Evolutionary conservation across 2,797 vertebrate species (phyloP), one percentile per base, ranked within the genome.

Genomic region (Merluccius polli): DNA sequence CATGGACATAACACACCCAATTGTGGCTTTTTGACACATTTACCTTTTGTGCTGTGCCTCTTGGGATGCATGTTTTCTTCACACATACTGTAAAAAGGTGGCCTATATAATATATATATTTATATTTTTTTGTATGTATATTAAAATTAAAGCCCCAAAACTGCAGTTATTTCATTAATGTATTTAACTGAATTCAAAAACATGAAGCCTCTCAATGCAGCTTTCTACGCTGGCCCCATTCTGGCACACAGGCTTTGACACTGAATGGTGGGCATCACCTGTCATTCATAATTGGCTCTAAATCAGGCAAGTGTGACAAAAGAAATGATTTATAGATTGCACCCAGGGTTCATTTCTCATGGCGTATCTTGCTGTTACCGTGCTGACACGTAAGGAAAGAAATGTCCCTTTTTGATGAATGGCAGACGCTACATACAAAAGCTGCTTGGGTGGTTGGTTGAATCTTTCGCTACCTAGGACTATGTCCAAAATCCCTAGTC

Each of bases 351-450:
- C 70, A 72, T 76, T 76, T 72, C 27, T 72, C 70, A 76, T 16
- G 27, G 48, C 18, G 52, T 70, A 68, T 75, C 36, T 72, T 10
- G 70, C 52, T 30, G 44, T 65, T 65, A 38, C 70, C 70, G 35
- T 10, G 75, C 70, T 65, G 70, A 71, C 70, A 67, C 33, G 29
- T 76, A 71, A 67, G 52, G 70, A 72, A 69, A 71, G 70, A 76
- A 63, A 27, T 71, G 75, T 36, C n/a, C 59, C 44, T n/a, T 30
- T 76, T 71, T 76, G 75, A 76, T 76, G 36, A 63, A 76, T 76
- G 48, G 70, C 70, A 76, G 38, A 32, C 24, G 18, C 29, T 33
- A 75, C 48, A 75, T 44, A 12, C 8, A 48, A 11, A 72, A 65
- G 27, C 52, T 38, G 33, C 33, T 27, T 72, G 48, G 70, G 70